These are phyloP conservation scores for Trichopria drosophilae DNA, from an alignment of 2,888 invertebrate genomes.

Conservation along the genomic window DNA sequence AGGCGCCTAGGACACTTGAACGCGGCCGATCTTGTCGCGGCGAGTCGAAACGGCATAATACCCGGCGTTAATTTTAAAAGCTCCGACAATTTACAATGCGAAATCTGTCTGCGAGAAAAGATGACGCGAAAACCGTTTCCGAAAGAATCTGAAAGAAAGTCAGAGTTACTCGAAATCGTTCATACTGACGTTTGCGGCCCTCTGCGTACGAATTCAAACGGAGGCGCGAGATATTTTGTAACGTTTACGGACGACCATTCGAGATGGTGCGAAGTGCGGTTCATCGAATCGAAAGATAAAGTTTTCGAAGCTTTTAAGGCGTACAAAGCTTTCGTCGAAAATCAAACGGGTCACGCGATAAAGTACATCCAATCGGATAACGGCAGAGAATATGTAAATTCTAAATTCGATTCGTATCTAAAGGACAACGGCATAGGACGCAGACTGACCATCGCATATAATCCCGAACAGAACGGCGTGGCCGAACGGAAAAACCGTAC, in stretches of 20 bases:
- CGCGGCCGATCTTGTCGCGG: too few species aligned
- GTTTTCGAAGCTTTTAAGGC: slow-evolving; percentile 17
- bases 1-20: too few species aligned
- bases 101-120: slow-evolving; percentile 6
- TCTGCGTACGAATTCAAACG: slow-evolving; percentile 6
- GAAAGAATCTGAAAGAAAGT: neutral
- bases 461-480: slow-evolving; percentile 37
- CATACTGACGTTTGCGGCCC: slow-evolving; percentile 11
- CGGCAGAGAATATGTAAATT: slow-evolving; percentile 18
- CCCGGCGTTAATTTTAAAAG: too few species aligned
- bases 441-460: slow-evolving; percentile 32
- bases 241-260: slow-evolving; percentile 35
- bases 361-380: slow-evolving; percentile 19
- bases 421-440: slow-evolving; percentile 32
- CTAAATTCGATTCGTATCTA: slow-evolving; percentile 26
- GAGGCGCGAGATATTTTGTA: slow-evolving; percentile 28
- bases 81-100: too few species aligned
- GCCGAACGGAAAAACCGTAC: slow-evolving; percentile 34
- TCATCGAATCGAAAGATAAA: slow-evolving; percentile 23
- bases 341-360: too few species aligned
- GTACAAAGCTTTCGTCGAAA: slow-evolving; percentile 18
- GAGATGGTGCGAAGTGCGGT: slow-evolving; percentile 26
- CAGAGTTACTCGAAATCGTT: slow-evolving; percentile 5
- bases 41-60: too few species aligned
- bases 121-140: slow-evolving; percentile 8